Evolutionary conservation across 1,140 invertebrate species (phyloP), one percentile per base, ranked within the genome.

Genomic region (Anadara kagoshimensis): DNA sequence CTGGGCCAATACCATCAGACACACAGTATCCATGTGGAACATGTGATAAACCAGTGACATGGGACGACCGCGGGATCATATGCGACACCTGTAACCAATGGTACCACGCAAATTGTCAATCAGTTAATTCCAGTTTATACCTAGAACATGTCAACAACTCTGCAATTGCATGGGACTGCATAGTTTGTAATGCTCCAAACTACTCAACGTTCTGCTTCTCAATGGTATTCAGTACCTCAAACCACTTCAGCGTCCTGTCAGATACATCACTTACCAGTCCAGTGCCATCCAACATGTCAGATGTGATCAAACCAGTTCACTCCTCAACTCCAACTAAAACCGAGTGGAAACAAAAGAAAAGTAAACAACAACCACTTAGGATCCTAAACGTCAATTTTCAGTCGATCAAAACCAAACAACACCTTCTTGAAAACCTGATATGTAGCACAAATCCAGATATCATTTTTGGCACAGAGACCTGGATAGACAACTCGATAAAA

Each of bases 11-110:
- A 16, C 16, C 5, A 0, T 12, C 47, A 14, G 44, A 10, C 3
- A n/a, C 63, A 44, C 45, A 43, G 4, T 65, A 66, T 26, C 68
- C 58, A 24, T 71, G 73, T 58, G 69, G 73, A 1, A 76, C 73
- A 22, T 76, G 68, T 53, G 73, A 69, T 41, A 61, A 67, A 47
- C 69, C 69, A 0, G 75, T 76, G 10, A 73, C 62, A 18, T 73
- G 75, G 69, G 70, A 67, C 22, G 63, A 73, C 29, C 18, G 64
- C 24, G 70, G 65, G 1, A 69, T 77, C 0, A 54, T 64, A 20
- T 76, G 73, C 22, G 68, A 76, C 5, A 56, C 68, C 8, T 76
- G 59, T 59, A 58, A 69, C 56, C 64, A 73, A 58, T 73, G 70
- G 75, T 77, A 63, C 44, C 75, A 73, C 43, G 58, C 24, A 36